Percentiles rank a stretch among this genome's conserved stretches.
Conservation (phyloP, 2,888 invertebrate genomes). For the Spisula subtruncata region DNA sequence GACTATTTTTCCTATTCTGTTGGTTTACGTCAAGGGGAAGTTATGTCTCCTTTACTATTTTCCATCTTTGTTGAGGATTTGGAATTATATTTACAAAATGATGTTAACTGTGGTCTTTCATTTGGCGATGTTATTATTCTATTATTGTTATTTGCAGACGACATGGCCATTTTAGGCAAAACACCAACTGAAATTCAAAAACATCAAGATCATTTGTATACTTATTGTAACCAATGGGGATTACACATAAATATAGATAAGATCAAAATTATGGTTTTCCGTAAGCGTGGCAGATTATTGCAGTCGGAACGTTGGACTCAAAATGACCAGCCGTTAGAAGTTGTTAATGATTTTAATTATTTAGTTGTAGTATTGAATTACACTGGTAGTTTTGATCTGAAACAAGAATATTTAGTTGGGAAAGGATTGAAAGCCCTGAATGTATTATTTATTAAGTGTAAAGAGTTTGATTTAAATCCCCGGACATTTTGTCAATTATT, state of each 20-base stretch:
- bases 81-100: no score
- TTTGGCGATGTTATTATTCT: slow-evolving; percentile 41
- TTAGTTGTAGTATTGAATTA: background rate
- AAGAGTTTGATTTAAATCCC: background rate
- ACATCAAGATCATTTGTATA: slow-evolving; percentile 27
- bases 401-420: background rate
- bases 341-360: background rate
- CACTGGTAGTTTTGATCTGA: background rate
- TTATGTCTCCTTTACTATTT: slow-evolving; percentile 47
- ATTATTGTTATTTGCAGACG: slow-evolving; percentile 57
- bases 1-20: slow-evolving; percentile 48
- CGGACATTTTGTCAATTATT: background rate
- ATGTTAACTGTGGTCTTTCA: slow-evolving; percentile 16
- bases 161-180: slow-evolving; percentile 50
- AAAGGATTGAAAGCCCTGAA: background rate
- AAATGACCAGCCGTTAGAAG: no score
- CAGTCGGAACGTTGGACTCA: no score
- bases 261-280: no score
- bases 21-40: slow-evolving; percentile 54
- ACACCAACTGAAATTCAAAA: slow-evolving; percentile 44
- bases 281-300: no score
- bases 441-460: background rate
- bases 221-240: slow-evolving; percentile 41
- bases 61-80: no score
- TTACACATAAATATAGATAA: background rate